Evolutionary conservation across 2,888 invertebrate genomes (phyloP).

Genomic region (Phania funesta): DNA sequence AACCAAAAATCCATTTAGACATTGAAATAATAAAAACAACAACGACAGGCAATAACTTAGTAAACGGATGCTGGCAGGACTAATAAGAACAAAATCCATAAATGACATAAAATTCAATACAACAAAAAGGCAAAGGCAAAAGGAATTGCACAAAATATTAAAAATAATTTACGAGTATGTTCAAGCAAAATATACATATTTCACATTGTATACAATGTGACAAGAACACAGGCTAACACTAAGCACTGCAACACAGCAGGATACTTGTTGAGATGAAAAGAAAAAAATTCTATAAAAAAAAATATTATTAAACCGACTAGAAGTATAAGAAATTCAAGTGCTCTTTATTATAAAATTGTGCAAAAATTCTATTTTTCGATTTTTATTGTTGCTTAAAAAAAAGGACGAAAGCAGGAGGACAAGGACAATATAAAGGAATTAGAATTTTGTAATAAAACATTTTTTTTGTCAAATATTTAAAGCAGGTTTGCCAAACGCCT

Average conservation of each 20-base stretch:
- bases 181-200: conserved; percentile 24
- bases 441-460: conserved; percentile 9
- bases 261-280: conserved; percentile 1
- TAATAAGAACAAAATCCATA: conserved; percentile 20
- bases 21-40: conserved; percentile 54
- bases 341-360: conserved; percentile 45
- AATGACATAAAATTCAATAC: conserved; percentile 5
- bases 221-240: conserved; percentile 52
- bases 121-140: conserved; percentile 6
- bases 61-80: conserved; percentile 7
- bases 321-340: conserved; percentile 33
- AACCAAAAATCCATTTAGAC: conserved; percentile 41
- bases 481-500: conserved; percentile 38
- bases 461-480: neutral
- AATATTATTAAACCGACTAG: conserved; percentile 25
- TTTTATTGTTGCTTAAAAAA: neutral
- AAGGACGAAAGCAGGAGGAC: neutral
- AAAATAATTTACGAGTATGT: conserved; percentile 40
- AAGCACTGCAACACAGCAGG: conserved; percentile 35
- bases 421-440: neutral
- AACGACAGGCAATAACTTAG: conserved; percentile 18
- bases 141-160: conserved; percentile 20
- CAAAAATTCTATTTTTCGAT: neutral
- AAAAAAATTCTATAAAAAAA: neutral
- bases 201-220: conserved; percentile 45